Evolutionary conservation across 2,888 invertebrate species (phyloP).

Genomic region (Cephus sareptanus): DNA sequence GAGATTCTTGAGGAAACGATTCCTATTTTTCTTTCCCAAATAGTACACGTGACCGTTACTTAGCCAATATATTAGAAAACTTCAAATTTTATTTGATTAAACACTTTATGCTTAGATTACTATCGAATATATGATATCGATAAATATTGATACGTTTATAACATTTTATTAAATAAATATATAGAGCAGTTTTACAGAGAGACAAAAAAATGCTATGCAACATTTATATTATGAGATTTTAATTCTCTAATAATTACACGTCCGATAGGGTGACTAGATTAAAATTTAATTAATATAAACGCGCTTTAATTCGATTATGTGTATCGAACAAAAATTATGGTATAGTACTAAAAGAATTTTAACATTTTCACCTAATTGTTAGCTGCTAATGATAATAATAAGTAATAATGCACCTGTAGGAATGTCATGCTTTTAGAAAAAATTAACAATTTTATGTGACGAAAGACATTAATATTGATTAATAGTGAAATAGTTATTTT

Average conservation of each 20-base stretch:
- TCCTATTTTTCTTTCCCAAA: not conserved
- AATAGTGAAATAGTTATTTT: not conserved
- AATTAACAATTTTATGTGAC: not conserved
- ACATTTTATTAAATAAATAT: slow-evolving; percentile 51
- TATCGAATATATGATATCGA: not conserved
- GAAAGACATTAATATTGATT: not conserved
- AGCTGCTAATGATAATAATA: not conserved
- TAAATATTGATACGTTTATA: slow-evolving; percentile 11
- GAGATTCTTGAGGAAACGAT: not conserved
- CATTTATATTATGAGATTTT: not conserved
- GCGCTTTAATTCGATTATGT: not conserved
- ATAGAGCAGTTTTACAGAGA: slow-evolving; percentile 43
- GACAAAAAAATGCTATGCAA: slow-evolving; percentile 20
- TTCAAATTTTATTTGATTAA: not conserved
- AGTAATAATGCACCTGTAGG: not conserved
- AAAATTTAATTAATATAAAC: not conserved
- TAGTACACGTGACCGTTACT: not conserved
- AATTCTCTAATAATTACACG: not conserved
- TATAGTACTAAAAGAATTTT: not conserved
- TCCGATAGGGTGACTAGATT: not conserved
- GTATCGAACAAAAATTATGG: not conserved
- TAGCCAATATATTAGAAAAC: too few relatives aligned
- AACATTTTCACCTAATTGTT: not conserved
- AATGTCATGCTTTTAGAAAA: not conserved
- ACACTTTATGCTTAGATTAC: not conserved